These are phyloP conservation scores for Chrysogorgia sp. DNA, from an alignment of 92 coral and sea anemone genomes.

Conservation along the genomic window DNA sequence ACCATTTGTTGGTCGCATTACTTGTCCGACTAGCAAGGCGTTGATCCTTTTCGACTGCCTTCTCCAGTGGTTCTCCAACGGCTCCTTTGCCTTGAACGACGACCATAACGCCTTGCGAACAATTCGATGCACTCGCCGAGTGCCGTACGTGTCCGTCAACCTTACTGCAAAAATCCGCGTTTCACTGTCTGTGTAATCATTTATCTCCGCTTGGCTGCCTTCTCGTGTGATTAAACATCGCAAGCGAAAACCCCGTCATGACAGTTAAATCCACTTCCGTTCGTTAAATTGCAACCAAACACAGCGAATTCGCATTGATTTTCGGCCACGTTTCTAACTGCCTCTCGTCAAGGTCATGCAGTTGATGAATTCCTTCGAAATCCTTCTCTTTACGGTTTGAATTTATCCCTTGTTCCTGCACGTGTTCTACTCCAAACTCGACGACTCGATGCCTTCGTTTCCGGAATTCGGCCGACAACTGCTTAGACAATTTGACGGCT, in stretches of 20 bases:
- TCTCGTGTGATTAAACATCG: background rate
- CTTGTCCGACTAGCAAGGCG: background rate
- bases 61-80: background rate
- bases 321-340: constrained; percentile 11
- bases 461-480: background rate
- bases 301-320: background rate
- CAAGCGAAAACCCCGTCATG: background rate
- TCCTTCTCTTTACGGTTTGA: too few relatives aligned
- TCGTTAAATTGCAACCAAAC: constrained; percentile 27
- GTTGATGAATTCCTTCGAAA: background rate
- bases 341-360: background rate
- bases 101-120: background rate
- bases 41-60: background rate
- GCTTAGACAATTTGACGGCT: background rate
- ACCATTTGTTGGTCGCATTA: background rate
- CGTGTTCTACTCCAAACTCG: too few relatives aligned
- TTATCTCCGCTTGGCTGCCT: background rate
- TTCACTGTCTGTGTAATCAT: background rate
- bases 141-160: background rate
- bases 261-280: constrained; percentile 10
- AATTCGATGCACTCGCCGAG: background rate
- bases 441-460: background rate
- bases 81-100: background rate
- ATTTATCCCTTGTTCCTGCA: background rate
- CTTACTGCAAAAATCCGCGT: background rate